Base-by-base conservation (phyloP, 1,140 invertebrate species). In the Phthorimaea operculella region DNA sequence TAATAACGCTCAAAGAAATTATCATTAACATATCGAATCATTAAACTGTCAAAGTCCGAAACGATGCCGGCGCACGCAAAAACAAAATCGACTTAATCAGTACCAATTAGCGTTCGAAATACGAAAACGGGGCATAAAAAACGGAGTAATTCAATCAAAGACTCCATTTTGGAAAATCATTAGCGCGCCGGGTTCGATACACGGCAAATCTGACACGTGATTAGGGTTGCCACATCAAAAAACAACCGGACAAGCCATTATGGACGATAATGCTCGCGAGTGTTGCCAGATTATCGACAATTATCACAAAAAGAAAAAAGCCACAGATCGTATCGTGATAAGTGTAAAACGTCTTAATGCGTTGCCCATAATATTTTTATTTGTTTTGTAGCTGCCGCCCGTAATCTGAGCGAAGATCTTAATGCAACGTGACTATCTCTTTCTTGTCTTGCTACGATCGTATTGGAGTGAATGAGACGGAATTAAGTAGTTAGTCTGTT, bases 201-300 rank as follows among this genome's bases (percentile, higher is more conserved):
- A 70, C 69, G 70, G 66, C 68, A 83, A 83, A 83, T 81, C 80
- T 80, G 80, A 82, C 80, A 78, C 68, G 58, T 83, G 80, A 83
- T 82, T 83, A 81, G 80, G 80, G 80, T 83, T 77, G 66, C 76
- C 64, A 69, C 62, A 60, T 55, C 54, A 62, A 76, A 74, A 74
- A 76, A 75, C 63, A 70, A 68, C 66, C 34, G 70, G 60, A 66
- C 64, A 66, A 64, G 58, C 79, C 79, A 82, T 80, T 83, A 81
- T 79, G 67, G 62, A 51, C 66, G 66, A 72, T 70, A 76, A 74
- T 72, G 75, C 75, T 55, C 60, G 63, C 70, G 65, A 77, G 70
- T 81, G 78, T 83, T 83, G 69, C 79, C 76, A 81, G 80, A 81
- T 83, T 83, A 79, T 71, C 76, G 72, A 80, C 82, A 82, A 83